A percentile compares a stretch with the other conserved stretches of the same genome.
phyloP scores from a whole-genome alignment of 2,797 vertebrate species.

The Hyperoplus lanceolatus region DNA sequence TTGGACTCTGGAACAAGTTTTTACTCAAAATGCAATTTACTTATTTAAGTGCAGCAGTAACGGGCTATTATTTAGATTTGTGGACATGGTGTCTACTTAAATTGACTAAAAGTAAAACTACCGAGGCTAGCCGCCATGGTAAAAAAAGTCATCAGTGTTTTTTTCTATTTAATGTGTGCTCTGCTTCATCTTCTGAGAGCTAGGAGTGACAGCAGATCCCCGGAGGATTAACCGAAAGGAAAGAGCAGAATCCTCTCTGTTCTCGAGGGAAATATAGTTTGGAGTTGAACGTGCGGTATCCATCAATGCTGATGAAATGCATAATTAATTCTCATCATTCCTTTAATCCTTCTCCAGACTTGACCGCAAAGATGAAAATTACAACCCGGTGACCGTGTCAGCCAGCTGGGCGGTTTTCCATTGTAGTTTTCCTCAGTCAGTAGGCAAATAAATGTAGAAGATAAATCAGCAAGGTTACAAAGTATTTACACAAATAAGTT shows the following conservation, averaged over 20 bases:
- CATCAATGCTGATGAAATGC: conserved; percentile 81
- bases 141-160: conserved; percentile 41
- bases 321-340: conserved; percentile 83
- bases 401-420: conserved; percentile 20
- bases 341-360: conserved; percentile 69
- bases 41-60: neutral
- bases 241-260: conserved; percentile 35
- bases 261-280: conserved; percentile 80
- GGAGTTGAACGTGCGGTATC: conserved; percentile 71
- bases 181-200: conserved; percentile 64
- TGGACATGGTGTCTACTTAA: neutral
- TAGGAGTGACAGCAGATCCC: conserved; percentile 65
- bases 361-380: conserved; percentile 68
- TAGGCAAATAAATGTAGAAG: conserved; percentile 56
- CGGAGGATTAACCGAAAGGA: conserved; percentile 56
- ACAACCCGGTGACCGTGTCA: conserved; percentile 31
- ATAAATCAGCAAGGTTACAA: conserved; percentile 84
- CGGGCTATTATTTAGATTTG: neutral
- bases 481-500: conserved; percentile 87
- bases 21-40: neutral
- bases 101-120: conserved; percentile 16
- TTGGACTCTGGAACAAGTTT: neutral
- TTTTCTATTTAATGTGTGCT: conserved; percentile 45
- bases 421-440: conserved; percentile 59
- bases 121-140: neutral